Base-by-base conservation (phyloP, 2,797 vertebrate genomes). In the Heterohyrax brucei region DNA sequence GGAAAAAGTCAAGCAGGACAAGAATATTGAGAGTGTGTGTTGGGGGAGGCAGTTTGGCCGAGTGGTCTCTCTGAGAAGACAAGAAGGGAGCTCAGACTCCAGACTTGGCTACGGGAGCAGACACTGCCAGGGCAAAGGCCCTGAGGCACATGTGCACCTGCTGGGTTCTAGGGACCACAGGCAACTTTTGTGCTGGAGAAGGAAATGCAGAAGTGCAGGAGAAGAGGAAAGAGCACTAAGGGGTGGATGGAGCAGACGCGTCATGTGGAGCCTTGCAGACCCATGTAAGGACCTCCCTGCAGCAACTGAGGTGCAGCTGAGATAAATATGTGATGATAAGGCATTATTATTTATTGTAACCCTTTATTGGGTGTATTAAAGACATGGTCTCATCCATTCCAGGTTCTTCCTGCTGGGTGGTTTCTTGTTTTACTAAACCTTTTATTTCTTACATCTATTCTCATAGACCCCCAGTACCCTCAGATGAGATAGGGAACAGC, bases 401-500 rank as follows among this genome's bases (percentile, higher is more conserved):
- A 61, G n/a, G 24, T 33, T 61, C 39, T 84, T 70, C 33, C 48
- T 77, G 75, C 30, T 4, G 1, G 12, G 21, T 8, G 56, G 18
- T 33, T 95, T 94, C 86, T 82, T 19, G 10, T 39, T 81, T 26
- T 83, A 7, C 26, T 48, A 48, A 94, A 30, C 30, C 61, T 10
- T 77, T 12, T 76, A 64, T 91, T 84, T n/a, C 39, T 87, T 53
- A 44, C 39, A 90, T 91, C 33, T 59, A 0, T 18, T 26, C 14
- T 30, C 30, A 5, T 19, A 72, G 44, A 66, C 92, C 48, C 39
- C 10, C 0, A 22, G 28, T 24, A 70, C 39, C 75, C 46, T 88
- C 79, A 79, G 85, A 82, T 72, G 62, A 95, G 94, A 53, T 10
- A 89, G 44, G 50, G 80, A 48, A 73, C n/a, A 26, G 64, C 39